A percentile compares a stretch with the other conserved stretches of the same genome.
These are phyloP conservation scores for Toxotes chatareus DNA, from an alignment of 2,113 vertebrate genomes.

Conservation along the genomic window DNA sequence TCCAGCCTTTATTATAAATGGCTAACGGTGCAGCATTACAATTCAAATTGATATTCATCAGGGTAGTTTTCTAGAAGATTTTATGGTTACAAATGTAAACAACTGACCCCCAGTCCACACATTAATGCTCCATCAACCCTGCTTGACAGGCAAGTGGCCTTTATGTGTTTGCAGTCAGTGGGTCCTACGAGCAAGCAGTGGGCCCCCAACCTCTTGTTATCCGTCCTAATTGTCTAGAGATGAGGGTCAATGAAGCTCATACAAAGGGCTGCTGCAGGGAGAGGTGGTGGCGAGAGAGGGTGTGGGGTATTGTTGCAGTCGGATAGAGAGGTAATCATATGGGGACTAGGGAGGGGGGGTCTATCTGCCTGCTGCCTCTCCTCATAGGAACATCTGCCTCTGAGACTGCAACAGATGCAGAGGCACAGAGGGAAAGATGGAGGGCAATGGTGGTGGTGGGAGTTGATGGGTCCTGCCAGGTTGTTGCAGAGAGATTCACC, in stretches of 20 bases:
- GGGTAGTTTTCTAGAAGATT: conserved; percentile 12
- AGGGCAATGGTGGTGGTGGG: conserved; percentile 18
- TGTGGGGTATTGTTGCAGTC: conserved; percentile 51
- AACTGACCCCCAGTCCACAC: background rate
- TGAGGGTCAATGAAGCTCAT: conserved; percentile 69
- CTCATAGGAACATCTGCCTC: conserved; percentile 77
- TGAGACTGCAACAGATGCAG: conserved; percentile 78
- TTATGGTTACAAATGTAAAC: conserved; percentile 12
- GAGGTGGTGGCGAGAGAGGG: conserved; percentile 22
- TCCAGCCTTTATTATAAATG: conserved; percentile 38
- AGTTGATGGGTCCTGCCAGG: conserved; percentile 42
- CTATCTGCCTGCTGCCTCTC: conserved; percentile 72
- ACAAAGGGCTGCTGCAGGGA: conserved; percentile 53
- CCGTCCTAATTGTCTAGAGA: conserved; percentile 66
- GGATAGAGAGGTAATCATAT: conserved; percentile 58
- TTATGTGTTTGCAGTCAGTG: conserved; percentile 33
- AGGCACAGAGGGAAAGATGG: conserved; percentile 56
- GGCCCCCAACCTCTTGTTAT: conserved; percentile 56
- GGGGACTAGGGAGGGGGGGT: conserved; percentile 24
- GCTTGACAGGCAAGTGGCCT: conserved; percentile 36
- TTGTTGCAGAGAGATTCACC: conserved; percentile 30
- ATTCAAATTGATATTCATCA: conserved; percentile 40
- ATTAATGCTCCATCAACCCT: conserved; percentile 28
- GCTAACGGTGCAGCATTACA: conserved; percentile 4
- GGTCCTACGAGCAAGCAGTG: conserved; percentile 34